phyloP scores from a whole-genome alignment of 2,797 vertebrate species.

The Labeo calbasu region DNA sequence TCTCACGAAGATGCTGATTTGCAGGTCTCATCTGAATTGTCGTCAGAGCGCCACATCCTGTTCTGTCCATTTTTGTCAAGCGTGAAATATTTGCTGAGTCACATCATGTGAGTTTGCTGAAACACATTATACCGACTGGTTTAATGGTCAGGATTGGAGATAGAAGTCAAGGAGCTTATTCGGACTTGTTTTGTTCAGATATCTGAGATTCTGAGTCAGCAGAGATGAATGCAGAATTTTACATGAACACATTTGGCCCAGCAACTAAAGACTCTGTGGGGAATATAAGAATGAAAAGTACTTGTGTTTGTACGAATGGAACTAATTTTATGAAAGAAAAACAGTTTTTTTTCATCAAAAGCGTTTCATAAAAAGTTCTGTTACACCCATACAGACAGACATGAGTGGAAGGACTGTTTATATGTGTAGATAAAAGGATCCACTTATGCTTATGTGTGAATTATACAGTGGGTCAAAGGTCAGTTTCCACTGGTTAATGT shows the following conservation, averaged over 20 bases:
- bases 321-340: neutral
- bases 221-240: neutral
- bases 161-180: neutral
- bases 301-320: neutral
- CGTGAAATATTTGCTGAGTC: conserved; percentile 44
- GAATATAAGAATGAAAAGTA: neutral
- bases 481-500: neutral
- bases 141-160: conserved; percentile 32
- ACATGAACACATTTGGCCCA: neutral
- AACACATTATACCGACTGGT: neutral
- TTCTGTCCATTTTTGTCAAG: conserved; percentile 36
- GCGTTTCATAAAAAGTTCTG: neutral
- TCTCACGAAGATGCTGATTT: conserved; percentile 35
- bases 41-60: conserved; percentile 13
- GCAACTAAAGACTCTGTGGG: neutral
- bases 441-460: neutral
- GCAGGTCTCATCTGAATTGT: conserved; percentile 12
- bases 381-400: neutral
- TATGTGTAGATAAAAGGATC: neutral
- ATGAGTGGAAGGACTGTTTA: neutral
- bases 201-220: neutral
- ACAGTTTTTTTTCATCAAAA: neutral
- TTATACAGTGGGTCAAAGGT: neutral
- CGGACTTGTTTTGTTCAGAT: neutral
- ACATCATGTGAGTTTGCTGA: conserved; percentile 32